Percentiles rank a stretch among this genome's conserved stretches.
Conservation (phyloP, 2,888 invertebrate species). For the Quadroppia sp. region DNA sequence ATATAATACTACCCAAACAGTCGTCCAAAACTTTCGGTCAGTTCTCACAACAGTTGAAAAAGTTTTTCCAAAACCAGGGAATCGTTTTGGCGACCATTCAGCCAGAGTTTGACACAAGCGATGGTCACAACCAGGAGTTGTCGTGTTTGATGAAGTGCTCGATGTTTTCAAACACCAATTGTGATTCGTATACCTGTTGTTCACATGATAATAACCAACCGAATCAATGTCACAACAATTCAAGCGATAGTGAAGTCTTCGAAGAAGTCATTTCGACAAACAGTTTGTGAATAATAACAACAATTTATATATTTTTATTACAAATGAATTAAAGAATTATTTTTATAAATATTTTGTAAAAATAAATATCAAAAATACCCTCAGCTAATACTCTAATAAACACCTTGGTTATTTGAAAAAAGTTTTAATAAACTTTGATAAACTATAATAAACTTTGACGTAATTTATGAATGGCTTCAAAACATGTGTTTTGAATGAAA, state of each 20-base stretch:
- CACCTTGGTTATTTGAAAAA: no score
- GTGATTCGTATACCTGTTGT: constrained; percentile 5
- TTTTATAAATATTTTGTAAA: no score
- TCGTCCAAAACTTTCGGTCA: constrained; percentile 58
- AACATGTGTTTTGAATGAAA: no score
- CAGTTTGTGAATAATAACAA: neutral
- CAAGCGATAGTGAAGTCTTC: neutral
- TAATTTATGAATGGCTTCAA: no score
- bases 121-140: neutral
- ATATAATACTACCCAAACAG: constrained; percentile 63
- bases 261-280: neutral
- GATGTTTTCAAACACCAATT: neutral
- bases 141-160: constrained; percentile 11
- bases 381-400: no score
- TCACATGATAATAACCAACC: neutral
- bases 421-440: no score
- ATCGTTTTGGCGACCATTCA: constrained; percentile 61
- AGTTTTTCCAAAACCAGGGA: constrained; percentile 46
- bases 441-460: no score
- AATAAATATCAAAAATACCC: no score
- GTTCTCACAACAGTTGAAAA: constrained; percentile 42
- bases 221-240: neutral
- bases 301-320: neutral
- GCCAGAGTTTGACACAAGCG: constrained; percentile 65
- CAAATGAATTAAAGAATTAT: no score